phyloP scores from a whole-genome alignment of 2,113 vertebrate species.

The Panthera tigris region DNA sequence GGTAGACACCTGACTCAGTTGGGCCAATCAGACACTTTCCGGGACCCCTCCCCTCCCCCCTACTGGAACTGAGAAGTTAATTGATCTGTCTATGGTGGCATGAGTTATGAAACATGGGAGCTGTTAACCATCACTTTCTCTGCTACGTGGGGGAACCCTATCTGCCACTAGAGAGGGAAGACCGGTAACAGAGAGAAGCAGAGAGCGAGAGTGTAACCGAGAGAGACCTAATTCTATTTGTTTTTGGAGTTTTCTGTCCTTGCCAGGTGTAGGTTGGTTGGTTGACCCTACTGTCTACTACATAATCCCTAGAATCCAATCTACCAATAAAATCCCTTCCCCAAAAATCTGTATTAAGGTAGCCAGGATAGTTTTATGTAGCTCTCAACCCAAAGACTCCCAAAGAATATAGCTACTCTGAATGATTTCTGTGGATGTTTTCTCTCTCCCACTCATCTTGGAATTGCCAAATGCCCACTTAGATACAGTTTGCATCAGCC shows the following conservation, averaged over 20 bases:
- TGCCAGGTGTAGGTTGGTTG: background rate
- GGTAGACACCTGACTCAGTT: background rate
- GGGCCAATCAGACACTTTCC: background rate
- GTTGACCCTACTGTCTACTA: background rate
- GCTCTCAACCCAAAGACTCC: background rate
- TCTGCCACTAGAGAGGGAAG: background rate
- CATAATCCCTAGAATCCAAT: background rate
- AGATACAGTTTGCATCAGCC: background rate
- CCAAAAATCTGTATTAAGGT: background rate
- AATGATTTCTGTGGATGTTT: background rate
- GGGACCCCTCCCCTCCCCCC: accelerated
- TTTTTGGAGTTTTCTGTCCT: conserved; percentile 16
- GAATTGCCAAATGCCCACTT: background rate
- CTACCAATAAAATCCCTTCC: background rate
- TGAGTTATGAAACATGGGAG: background rate
- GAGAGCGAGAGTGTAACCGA: background rate
- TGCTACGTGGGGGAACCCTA: background rate
- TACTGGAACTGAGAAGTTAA: background rate
- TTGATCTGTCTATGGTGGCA: background rate
- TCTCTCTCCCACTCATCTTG: background rate
- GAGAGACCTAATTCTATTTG: background rate
- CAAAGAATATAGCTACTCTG: background rate
- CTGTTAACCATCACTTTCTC: background rate
- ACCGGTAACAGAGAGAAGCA: background rate
- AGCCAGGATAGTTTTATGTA: conserved; percentile 6